Evolutionary conservation across 2,113 vertebrate species (phyloP).

Genomic region (Beaufortia kweichowensis): DNA sequence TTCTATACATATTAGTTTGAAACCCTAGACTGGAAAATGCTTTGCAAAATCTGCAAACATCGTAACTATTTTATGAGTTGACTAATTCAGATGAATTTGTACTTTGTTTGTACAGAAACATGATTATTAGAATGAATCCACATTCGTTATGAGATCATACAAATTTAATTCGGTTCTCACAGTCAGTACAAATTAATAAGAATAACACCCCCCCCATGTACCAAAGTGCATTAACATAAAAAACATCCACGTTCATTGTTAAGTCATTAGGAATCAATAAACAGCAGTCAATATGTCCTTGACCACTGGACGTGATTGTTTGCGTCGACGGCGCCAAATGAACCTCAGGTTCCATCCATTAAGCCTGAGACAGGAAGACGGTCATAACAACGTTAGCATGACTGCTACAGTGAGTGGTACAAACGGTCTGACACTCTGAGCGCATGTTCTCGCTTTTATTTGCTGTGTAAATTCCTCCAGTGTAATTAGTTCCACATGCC

Average conservation of each 20-base stretch:
- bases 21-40: constrained; percentile 26
- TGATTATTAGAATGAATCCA: too few relatives aligned
- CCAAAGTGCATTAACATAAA: too few relatives aligned
- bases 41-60: constrained; percentile 19
- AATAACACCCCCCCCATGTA: too few relatives aligned
- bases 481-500: constrained; percentile 47
- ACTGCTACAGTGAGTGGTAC: background rate
- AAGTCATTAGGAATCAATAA: background rate
- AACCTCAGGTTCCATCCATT: background rate
- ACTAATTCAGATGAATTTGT: too few relatives aligned
- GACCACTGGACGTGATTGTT: background rate
- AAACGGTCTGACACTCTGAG: constrained; percentile 1
- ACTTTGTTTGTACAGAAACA: too few relatives aligned
- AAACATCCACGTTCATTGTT: background rate
- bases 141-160: constrained; percentile 18
- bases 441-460: constrained; percentile 37
- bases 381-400: constrained; percentile 7
- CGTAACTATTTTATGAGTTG: too few relatives aligned
- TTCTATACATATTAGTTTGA: constrained; percentile 20
- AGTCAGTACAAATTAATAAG: background rate
- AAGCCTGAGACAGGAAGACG: background rate
- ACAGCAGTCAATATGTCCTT: background rate
- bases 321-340: background rate
- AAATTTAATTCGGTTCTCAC: constrained; percentile 12
- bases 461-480: constrained; percentile 47